Conservation (phyloP, 2,888 invertebrate species). For the Lycophotia porphyrea region DNA sequence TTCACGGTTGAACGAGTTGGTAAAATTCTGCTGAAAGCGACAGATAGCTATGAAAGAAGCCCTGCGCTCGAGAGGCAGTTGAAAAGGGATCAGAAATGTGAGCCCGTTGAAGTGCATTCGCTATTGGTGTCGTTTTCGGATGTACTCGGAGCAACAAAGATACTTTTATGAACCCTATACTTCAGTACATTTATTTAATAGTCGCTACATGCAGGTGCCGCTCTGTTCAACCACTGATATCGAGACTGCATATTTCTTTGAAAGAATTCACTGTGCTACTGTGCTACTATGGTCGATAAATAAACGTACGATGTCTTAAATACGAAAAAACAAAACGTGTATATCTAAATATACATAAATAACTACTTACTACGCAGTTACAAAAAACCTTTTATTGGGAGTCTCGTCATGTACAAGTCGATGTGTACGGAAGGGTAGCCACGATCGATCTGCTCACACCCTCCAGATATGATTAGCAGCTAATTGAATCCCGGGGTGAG, state of each 20-base stretch:
- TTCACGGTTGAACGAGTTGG: slow-evolving; percentile 80
- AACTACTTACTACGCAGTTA: slow-evolving; percentile 39
- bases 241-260: slow-evolving; percentile 17
- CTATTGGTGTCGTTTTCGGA: slow-evolving; percentile 81
- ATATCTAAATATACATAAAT: slow-evolving; percentile 27
- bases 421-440: slow-evolving; percentile 79
- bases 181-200: slow-evolving; percentile 65
- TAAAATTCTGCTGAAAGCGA: slow-evolving; percentile 77
- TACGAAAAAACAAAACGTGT: slow-evolving; percentile 4
- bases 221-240: slow-evolving; percentile 34
- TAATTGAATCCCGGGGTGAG: slow-evolving; percentile 90
- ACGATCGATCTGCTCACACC: slow-evolving; percentile 88
- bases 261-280: slow-evolving; percentile 5
- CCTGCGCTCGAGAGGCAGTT: slow-evolving; percentile 72
- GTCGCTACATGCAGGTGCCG: slow-evolving; percentile 49
- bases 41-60: slow-evolving; percentile 77
- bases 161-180: slow-evolving; percentile 66
- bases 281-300: slow-evolving; percentile 7
- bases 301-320: background rate
- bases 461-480: slow-evolving; percentile 90
- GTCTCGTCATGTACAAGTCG: slow-evolving; percentile 65
- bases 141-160: slow-evolving; percentile 68
- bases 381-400: slow-evolving; percentile 56
- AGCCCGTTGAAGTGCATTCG: slow-evolving; percentile 78
- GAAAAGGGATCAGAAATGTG: slow-evolving; percentile 81